Base-by-base conservation (phyloP, 2,797 vertebrate species). In the Nyctalus aviator region DNA sequence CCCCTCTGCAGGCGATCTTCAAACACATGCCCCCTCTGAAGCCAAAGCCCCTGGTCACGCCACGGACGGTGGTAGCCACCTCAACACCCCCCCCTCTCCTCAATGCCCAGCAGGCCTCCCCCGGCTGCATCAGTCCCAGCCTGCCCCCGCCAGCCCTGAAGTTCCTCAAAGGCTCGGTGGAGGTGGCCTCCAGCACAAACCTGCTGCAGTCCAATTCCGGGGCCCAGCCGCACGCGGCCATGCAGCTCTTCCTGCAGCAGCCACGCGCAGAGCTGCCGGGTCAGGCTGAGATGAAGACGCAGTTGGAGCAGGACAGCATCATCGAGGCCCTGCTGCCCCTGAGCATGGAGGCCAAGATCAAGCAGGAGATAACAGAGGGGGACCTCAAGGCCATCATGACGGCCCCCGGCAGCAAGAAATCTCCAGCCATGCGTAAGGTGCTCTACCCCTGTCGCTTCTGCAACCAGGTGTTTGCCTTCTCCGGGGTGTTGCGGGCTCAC, bases 371-470 rank as follows among this genome's bases (percentile, higher is more conserved):
- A 8, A 98, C 99, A 12, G 99, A 99, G 79, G 99, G 99, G 32
- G 99, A 99, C 50, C 97, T 98, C 88, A 98, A 98, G 97, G 98
- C 98, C 92, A 98, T 98, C 86, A 98, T 98, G 0, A 88, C 97
- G 0, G 99, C 98, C 94, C 98, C 97, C 0, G 84, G 98, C 0
- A 97, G 96, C 97, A 98, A 98, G 97, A 99, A 98, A 93, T 93
- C 97, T 5, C 97, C 94, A 0, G 97, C 92, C 87, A 98, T 82
- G 96, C 99, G 98, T 20, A 99, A 99, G 96, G 99, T 99, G 53
- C 98, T 99, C 14, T 99, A 99, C 93, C 99, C 99, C 0, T 99
- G 99, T 88, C 99, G 99, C 48, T 99, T 99, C 96, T 99, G 99
- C 93, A 98, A 99, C 96, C 99, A 99, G 97, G 99, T 99, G 44